Evolutionary conservation across 2,113 vertebrate species (phyloP).

Genomic region (Muntiacus reevesi): DNA sequence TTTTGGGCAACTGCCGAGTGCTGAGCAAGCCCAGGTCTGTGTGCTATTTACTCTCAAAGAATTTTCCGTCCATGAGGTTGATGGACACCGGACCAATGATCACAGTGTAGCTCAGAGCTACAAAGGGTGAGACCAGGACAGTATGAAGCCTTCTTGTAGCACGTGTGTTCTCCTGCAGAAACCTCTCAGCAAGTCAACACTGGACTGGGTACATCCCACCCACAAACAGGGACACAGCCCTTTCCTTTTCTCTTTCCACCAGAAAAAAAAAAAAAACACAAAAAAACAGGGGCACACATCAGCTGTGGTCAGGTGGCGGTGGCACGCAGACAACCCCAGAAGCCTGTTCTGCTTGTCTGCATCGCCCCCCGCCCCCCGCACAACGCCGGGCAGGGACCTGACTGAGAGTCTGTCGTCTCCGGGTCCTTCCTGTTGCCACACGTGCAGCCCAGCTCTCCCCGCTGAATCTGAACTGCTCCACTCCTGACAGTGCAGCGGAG

Average conservation of each 20-base stretch:
- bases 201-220: background rate
- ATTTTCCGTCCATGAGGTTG: background rate
- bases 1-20: background rate
- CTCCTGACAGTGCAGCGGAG: background rate
- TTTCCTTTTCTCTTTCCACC: background rate
- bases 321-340: accelerated
- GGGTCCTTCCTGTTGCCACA: background rate
- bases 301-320: background rate
- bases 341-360: background rate
- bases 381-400: background rate
- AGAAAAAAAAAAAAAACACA: background rate
- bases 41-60: background rate
- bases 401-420: background rate
- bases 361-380: background rate
- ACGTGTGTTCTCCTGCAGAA: background rate
- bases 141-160: background rate
- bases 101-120: background rate
- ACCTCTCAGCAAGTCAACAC: background rate
- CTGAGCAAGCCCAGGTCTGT: background rate
- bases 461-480: background rate
- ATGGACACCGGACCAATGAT: background rate
- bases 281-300: background rate
- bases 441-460: background rate
- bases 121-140: background rate
- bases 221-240: background rate